phyloP scores from a whole-genome alignment of 1,140 invertebrate species.

The Antheraea mylitta region DNA sequence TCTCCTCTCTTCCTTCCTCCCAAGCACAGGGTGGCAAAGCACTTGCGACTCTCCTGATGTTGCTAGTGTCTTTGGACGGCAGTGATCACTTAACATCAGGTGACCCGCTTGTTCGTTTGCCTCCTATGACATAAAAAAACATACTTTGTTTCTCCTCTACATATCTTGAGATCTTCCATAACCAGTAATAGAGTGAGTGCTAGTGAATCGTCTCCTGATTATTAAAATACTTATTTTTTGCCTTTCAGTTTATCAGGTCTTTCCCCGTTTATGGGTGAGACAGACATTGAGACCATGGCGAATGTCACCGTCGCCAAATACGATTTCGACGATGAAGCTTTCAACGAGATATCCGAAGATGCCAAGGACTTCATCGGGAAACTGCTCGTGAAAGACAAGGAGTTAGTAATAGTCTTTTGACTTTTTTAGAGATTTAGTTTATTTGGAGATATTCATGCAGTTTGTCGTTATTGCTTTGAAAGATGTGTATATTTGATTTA shows the following conservation, averaged over 20 bases:
- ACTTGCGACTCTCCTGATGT: no score
- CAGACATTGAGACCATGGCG: constrained; percentile 97
- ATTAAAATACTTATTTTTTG: constrained; percentile 12
- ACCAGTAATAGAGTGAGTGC: no score
- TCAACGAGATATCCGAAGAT: constrained; percentile 93
- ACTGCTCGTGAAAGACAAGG: constrained; percentile 93
- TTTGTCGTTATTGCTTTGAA: no score
- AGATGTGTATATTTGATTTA: no score
- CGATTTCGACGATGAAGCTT: constrained; percentile 97
- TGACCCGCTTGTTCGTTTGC: no score
- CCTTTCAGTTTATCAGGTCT: constrained; percentile 93
- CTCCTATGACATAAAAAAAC: no score
- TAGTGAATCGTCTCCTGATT: background rate
- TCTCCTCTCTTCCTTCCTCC: no score
- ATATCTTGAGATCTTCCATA: no score
- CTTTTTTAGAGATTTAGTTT: background rate
- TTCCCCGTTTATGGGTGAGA: constrained; percentile 99
- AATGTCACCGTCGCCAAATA: constrained; percentile 97
- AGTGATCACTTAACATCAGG: no score
- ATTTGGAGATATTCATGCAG: background rate
- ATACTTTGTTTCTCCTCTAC: no score
- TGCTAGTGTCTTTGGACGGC: no score
- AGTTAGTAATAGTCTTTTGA: constrained; percentile 82
- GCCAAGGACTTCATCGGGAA: constrained; percentile 96
- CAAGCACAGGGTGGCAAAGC: no score